Evolutionary conservation across 2,888 invertebrate species (phyloP), one percentile per base, ranked within the genome.

Genomic region (Tenodera sinensis): DNA sequence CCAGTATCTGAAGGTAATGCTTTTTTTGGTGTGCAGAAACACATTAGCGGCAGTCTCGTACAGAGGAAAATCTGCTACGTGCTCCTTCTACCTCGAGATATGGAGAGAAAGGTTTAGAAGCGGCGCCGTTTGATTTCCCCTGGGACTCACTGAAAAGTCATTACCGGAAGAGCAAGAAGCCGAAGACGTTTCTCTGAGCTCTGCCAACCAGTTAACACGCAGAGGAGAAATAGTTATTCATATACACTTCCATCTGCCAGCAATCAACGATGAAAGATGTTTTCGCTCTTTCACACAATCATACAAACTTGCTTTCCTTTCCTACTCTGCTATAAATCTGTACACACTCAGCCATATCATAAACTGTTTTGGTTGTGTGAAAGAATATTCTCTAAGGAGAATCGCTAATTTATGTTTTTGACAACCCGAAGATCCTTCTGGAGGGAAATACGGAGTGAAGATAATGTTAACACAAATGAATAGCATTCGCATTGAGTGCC

Each of bases 131-230:
- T 86, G 86, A 86, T 86, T 86, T 86, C 86, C 86, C 86, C 20
- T 28, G 86, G 81, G 86, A 71, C 86, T 81, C 86, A 81, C 86
- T 86, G 86, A 28, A 86, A 81, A 86, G 86, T 81, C 86, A 86
- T 86, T 86, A 86, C 86, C 54, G 54, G 54, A 71, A 71, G 20
- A 71, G 54, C 3, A 71, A 71, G 54, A 71, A 71, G 54, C 54
- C 20, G 54, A 71, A 71, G 54, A 71, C 54, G 54, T 71, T 71
- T 71, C 54, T 71, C 20, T 54, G 54, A 54, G 54, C 54, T 7
- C 54, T 71, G 54, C 54, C 54, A 71, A 71, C 54, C 54, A 71
- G 54, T 71, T 71, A 71, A 71, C 54, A 71, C 54, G 25, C 54
- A 25, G 54, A 71, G 54, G 20, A 71, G 54, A 71, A 71, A 71